Evolutionary conservation across 2,797 vertebrate genomes (phyloP).

Genomic region (Chaenodraco wilsoni): DNA sequence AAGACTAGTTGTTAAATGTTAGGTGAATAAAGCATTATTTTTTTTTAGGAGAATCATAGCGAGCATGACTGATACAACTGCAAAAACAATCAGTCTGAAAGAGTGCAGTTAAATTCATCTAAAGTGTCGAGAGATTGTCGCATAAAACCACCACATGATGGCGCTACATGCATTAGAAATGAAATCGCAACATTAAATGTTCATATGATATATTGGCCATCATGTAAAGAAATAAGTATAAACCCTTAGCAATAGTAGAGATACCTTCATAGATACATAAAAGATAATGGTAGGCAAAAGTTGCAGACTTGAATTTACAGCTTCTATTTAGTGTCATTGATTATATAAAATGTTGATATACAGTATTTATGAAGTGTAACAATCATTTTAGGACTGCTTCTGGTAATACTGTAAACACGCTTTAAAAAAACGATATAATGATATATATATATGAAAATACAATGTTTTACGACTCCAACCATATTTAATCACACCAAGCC

Average conservation of each 20-base stretch:
- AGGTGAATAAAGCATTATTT: not conserved
- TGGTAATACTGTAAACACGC: not conserved
- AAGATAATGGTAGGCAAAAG: not conserved
- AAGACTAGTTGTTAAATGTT: slow-evolving; percentile 1
- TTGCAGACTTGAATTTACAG: not conserved
- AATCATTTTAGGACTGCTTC: not conserved
- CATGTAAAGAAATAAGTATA: not conserved
- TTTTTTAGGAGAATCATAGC: not conserved
- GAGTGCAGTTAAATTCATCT: not conserved
- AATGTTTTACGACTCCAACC: not conserved
- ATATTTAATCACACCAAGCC: not conserved
- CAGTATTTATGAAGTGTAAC: no score
- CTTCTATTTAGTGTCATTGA: no score
- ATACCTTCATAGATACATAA: no score
- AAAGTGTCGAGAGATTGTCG: not conserved
- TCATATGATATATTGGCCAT: not conserved
- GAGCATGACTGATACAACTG: not conserved
- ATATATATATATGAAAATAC: not conserved
- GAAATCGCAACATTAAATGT: not conserved
- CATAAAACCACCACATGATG: slow-evolving; percentile 30
- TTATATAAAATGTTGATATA: not conserved
- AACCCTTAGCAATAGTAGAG: not conserved
- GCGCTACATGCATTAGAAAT: slow-evolving; percentile 11
- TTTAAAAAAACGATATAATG: not conserved
- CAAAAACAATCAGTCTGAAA: not conserved